Evolutionary conservation across 2,113 vertebrate species (phyloP).

Genomic region (Calidris pygmaea): DNA sequence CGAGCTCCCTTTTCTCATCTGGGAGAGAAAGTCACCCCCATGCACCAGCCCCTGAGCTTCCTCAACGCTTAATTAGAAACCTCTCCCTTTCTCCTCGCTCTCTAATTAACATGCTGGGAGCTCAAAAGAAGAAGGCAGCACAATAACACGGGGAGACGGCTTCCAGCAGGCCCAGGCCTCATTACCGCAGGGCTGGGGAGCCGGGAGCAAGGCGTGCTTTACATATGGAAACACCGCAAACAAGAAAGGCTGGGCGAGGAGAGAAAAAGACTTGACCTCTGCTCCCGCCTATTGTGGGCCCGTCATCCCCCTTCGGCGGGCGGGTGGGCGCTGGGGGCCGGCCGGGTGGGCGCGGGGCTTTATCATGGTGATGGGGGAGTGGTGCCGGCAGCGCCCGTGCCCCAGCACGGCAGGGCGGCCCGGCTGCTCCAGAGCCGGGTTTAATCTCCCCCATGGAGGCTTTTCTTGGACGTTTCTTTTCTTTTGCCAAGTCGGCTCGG

Average conservation of each 20-base stretch:
- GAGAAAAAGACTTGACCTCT: conserved; percentile 73
- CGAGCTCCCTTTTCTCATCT: conserved; percentile 74
- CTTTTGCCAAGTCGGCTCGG: neutral
- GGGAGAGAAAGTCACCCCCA: conserved; percentile 83
- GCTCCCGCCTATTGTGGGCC: conserved; percentile 63
- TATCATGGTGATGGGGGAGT: conserved; percentile 12
- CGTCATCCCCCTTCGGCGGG: neutral
- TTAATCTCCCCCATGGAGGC: neutral
- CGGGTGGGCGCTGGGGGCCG: neutral
- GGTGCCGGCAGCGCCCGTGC: rapidly evolving
- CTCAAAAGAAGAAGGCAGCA: conserved; percentile 76
- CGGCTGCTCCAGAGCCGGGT: neutral
- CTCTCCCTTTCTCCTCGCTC: conserved; percentile 79
- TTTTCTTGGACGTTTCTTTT: neutral
- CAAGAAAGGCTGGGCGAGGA: conserved; percentile 69
- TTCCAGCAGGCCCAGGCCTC: conserved; percentile 76
- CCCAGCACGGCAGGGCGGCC: neutral
- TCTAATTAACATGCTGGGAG: conserved; percentile 83
- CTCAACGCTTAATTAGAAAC: conserved; percentile 85
- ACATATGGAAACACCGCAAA: conserved; percentile 74
- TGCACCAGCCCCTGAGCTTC: conserved; percentile 69
- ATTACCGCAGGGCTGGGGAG: conserved; percentile 72
- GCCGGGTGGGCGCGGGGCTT: neutral
- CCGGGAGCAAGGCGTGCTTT: conserved; percentile 50
- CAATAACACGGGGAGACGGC: conserved; percentile 74